Percentiles rank a stretch among this genome's conserved stretches.
These are phyloP conservation scores for Sebastes nivosus DNA, from an alignment of 2,797 vertebrate genomes.

Conservation along the genomic window DNA sequence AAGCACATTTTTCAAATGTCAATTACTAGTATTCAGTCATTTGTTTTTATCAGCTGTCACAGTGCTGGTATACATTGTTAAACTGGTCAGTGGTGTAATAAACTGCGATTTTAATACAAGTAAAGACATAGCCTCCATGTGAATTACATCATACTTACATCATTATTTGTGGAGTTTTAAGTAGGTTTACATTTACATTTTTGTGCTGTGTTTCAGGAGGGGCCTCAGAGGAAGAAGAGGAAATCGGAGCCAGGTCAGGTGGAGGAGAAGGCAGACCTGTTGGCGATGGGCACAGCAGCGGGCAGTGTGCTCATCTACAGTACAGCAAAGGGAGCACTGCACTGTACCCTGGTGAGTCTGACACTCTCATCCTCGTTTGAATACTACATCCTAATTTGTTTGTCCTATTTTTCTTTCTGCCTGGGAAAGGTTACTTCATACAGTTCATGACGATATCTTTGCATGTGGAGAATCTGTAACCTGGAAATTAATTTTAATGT, in stretches of 20 bases:
- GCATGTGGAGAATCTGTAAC: not conserved
- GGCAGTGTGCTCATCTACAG: conserved; percentile 97
- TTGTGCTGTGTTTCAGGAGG: conserved; percentile 83
- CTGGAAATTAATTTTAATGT: not conserved
- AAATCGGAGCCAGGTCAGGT: conserved; percentile 88
- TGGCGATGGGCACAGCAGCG: conserved; percentile 97
- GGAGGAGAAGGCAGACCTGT: conserved; percentile 87
- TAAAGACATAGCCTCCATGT: not conserved
- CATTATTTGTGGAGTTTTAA: no score
- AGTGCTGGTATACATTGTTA: not conserved
- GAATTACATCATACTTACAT: not conserved
- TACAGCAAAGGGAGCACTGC: conserved; percentile 92
- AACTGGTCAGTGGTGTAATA: not conserved
- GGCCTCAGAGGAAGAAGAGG: conserved; percentile 96
- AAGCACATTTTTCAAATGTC: accelerated
- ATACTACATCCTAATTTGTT: not conserved
- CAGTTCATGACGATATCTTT: accelerated
- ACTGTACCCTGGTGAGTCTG: conserved; percentile 92
- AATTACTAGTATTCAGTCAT: not conserved
- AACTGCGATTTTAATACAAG: not conserved
- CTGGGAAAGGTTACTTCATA: not conserved
- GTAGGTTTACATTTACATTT: not conserved
- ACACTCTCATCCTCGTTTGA: accelerated
- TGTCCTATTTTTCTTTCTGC: not conserved
- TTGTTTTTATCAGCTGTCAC: not conserved